Evolutionary conservation across 2,113 vertebrate genomes (phyloP).

Genomic region (Eonycteris spelaea): DNA sequence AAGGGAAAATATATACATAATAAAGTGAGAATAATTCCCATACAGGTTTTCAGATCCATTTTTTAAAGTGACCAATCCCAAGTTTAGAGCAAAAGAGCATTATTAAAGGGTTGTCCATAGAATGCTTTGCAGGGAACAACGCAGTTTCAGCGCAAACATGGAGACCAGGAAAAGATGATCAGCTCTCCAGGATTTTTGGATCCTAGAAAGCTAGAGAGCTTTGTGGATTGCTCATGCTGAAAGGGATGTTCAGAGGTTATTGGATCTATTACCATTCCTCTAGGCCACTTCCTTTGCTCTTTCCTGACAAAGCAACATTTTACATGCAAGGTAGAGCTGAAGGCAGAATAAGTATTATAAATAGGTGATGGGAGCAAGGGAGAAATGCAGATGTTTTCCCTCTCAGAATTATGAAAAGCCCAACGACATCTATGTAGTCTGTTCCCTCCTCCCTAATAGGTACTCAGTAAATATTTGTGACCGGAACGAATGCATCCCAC

Average conservation of each 20-base stretch:
- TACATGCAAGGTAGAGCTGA: background rate
- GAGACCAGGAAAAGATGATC: background rate
- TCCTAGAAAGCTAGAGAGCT: background rate
- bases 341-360: background rate
- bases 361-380: background rate
- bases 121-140: background rate
- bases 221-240: background rate
- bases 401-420: background rate
- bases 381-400: background rate
- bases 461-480: background rate
- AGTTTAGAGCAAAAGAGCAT: background rate
- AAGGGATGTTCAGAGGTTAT: background rate
- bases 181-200: background rate
- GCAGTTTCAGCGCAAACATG: background rate
- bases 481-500: background rate
- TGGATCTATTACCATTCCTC: background rate
- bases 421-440: background rate
- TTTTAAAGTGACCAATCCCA: slow-evolving; percentile 44
- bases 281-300: background rate
- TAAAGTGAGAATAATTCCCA: slow-evolving; percentile 28
- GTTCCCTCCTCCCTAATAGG: background rate
- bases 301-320: background rate
- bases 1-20: slow-evolving; percentile 49
- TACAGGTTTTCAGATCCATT: slow-evolving; percentile 50
- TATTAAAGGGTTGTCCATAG: background rate